A percentile compares a stretch with the other conserved stretches of the same genome.
Conservation (phyloP, 53 echinoderm and acorn worm species). For the Antedon mediterranea region DNA sequence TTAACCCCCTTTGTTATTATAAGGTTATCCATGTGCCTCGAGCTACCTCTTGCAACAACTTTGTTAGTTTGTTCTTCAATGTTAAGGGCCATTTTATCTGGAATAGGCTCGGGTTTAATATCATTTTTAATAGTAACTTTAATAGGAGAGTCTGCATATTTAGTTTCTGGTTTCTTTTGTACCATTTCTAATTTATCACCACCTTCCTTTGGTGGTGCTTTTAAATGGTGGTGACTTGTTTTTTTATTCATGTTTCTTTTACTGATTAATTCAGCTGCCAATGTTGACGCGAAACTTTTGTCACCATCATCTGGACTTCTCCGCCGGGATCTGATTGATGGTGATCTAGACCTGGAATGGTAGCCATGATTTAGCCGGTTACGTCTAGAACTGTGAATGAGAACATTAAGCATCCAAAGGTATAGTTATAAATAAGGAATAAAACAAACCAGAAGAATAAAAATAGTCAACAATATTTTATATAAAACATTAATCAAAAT, state of each 20-base stretch:
- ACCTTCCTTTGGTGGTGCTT: conserved; percentile 4
- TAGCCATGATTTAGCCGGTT: neutral
- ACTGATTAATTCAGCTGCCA: conserved; percentile 1
- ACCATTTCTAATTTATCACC: conserved; percentile 5
- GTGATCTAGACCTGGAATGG: neutral
- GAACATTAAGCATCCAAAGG: neutral
- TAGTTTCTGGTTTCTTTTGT: conserved; percentile 5
- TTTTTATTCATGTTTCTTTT: neutral
- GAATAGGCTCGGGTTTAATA: conserved; percentile 29
- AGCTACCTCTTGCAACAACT: conserved; percentile 26
- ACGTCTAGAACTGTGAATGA: neutral
- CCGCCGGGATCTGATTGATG: neutral
- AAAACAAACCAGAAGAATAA: neutral
- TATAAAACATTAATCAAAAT: too few relatives aligned
- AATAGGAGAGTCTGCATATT: conserved; percentile 11
- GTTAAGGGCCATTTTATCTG: conserved; percentile 33
- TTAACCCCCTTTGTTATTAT: conserved; percentile 66
- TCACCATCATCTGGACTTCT: neutral
- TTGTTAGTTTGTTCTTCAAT: neutral
- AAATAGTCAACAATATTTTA: too few relatives aligned
- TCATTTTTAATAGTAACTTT: conserved; percentile 40
- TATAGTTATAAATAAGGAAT: neutral
- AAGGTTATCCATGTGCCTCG: conserved; percentile 46
- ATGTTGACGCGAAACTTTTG: neutral
- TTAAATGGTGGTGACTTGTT: neutral